Evolutionary conservation across 2,797 vertebrate genomes (phyloP), one percentile per base, ranked within the genome.

Genomic region (Acanthurus tractus): DNA sequence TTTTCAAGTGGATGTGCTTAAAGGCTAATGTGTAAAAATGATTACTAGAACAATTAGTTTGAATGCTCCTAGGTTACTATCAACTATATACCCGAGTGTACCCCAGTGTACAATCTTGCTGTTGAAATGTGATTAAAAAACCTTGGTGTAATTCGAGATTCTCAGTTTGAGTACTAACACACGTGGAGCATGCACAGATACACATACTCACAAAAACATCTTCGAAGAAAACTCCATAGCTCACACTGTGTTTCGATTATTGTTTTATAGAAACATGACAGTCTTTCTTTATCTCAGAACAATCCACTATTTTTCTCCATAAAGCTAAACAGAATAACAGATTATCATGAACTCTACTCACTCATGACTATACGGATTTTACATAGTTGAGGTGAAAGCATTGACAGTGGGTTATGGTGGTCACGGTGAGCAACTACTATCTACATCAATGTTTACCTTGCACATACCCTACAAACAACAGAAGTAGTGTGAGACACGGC

Each of bases 191-290:
- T 29, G 25, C 25, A 29, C 25, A 29, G 3, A 29, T 29, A 29
- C 25, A 29, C 25, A 29, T 18, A 65, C 15, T 36, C 42, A 20
- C 11, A 63, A 8, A 15, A 29, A 29, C 25, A 29, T 29, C 45
- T 70, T 29, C 25, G 5, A 29, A 29, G 25, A 29, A 57, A 46
- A 45, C 4, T 29, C 63, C 40, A 52, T 0, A 46, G 6, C n/a
- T 36, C 44, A 49, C 7, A 44, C 14, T 90, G 64, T 52, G 74
- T 89, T 90, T 86, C 25, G 82, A 71, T 49, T 71, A 62, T 63
- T 89, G 11, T 90, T 93, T 93, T 93, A 92, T 93, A 91, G 83
- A 90, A 90, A 91, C 82, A 85, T 66, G 77, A 74, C 61, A 78
- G 48, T 76, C 4, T 45, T 61, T 68, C 53, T 63, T 45, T 55